Conservation (phyloP, 2,888 invertebrate species). For the Phrixothrix hirtus region DNA sequence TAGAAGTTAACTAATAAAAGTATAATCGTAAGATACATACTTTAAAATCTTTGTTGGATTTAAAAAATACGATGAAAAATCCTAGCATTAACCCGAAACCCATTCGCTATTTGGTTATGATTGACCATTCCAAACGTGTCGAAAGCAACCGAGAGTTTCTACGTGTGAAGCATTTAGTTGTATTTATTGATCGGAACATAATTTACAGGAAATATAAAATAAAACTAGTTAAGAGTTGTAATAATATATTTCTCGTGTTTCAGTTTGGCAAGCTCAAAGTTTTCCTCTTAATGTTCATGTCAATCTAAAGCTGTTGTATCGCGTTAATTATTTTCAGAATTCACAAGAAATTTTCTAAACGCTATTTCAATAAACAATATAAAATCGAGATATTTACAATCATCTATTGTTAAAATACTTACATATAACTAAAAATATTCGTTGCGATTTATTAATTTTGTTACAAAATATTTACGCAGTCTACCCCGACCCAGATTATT, state of each 20-base stretch:
- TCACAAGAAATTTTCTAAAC: too few relatives aligned
- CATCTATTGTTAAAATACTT: not conserved
- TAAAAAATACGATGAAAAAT: constrained; percentile 35
- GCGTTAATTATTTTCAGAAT: too few relatives aligned
- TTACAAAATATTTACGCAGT: not conserved
- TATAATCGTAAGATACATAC: not conserved
- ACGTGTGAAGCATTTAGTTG: constrained; percentile 44
- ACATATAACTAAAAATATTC: too few relatives aligned
- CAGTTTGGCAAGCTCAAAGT: too few relatives aligned
- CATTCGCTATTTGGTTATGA: constrained; percentile 36
- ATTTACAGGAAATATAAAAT: constrained; percentile 1
- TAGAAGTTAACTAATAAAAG: not conserved
- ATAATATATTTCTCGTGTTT: too few relatives aligned
- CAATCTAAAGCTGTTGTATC: too few relatives aligned
- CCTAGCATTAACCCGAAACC: constrained; percentile 40
- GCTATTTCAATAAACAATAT: too few relatives aligned
- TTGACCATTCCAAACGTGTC: constrained; percentile 43
- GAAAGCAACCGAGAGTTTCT: constrained; percentile 40
- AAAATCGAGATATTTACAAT: too few relatives aligned
- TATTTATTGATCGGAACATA: constrained; percentile 1
- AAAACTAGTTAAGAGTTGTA: too few relatives aligned
- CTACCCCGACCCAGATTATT: constrained; percentile 20
- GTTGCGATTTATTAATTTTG: constrained; percentile 1
- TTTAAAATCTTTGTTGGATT: not conserved
- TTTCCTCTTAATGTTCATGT: too few relatives aligned